Evolutionary conservation across 2,888 invertebrate genomes (phyloP).

Genomic region (Polyploca ridens): DNA sequence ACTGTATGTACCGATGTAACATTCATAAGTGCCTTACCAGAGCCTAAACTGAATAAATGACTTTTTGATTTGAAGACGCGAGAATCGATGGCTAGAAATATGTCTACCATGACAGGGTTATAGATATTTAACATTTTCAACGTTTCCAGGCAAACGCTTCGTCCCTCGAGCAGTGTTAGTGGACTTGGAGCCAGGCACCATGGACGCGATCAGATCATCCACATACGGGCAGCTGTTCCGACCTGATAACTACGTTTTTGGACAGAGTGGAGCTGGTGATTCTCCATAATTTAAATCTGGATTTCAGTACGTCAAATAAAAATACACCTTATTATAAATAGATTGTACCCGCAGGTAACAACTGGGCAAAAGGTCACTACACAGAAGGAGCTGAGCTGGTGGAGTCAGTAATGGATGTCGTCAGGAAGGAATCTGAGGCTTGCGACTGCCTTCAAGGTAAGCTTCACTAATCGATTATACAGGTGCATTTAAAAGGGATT

Average conservation of each 20-base stretch:
- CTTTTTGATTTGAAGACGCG: too few relatives aligned
- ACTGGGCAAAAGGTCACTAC: conserved; percentile 95
- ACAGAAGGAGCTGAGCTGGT: conserved; percentile 91
- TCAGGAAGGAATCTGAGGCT: conserved; percentile 89
- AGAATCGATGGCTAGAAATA: too few relatives aligned
- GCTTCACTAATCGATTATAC: neutral
- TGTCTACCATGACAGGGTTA: too few relatives aligned
- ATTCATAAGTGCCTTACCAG: too few relatives aligned
- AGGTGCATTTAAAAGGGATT: too few relatives aligned
- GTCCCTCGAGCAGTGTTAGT: conserved; percentile 94
- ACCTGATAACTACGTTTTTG: conserved; percentile 94
- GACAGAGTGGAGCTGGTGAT: conserved; percentile 91
- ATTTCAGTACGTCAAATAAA: too few relatives aligned
- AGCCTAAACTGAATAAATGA: too few relatives aligned
- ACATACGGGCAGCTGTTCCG: conserved; percentile 92
- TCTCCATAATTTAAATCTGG: too few relatives aligned
- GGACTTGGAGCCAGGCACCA: conserved; percentile 95
- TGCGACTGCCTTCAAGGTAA: conserved; percentile 90
- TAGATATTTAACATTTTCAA: neutral
- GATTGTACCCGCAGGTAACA: conserved; percentile 87
- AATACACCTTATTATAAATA: too few relatives aligned
- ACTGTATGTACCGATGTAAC: too few relatives aligned
- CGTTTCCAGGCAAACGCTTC: conserved; percentile 84
- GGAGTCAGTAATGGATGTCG: conserved; percentile 88
- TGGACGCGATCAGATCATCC: conserved; percentile 93